phyloP scores from a whole-genome alignment of 23 tunicate species.

The Trididemnum nubilum region DNA sequence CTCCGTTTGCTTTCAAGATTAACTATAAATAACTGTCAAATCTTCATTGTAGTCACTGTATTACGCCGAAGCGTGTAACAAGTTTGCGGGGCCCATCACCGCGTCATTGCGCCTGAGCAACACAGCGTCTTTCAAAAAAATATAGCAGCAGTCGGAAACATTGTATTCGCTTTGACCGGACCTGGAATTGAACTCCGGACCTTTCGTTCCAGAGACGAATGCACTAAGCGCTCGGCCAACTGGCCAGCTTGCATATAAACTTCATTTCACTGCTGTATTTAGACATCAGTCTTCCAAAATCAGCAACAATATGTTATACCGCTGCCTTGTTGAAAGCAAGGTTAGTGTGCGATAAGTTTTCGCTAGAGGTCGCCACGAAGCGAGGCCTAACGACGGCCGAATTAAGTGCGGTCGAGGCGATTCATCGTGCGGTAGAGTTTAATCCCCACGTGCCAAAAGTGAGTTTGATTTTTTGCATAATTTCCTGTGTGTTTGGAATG shows the following conservation, averaged over 20 bases:
- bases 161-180: not conserved
- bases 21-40: no score
- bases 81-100: not conserved
- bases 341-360: constrained; percentile 75
- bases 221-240: not conserved
- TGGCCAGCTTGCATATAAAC: not conserved
- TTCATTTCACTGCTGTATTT: no score
- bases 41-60: not conserved
- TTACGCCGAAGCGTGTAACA: not conserved
- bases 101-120: not conserved
- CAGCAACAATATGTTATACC: constrained; percentile 96
- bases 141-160: not conserved
- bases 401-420: constrained; percentile 92
- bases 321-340: constrained; percentile 94
- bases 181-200: not conserved
- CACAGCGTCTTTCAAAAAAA: not conserved
- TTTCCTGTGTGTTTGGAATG: not conserved
- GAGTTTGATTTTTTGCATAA: no score
- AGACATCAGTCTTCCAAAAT: constrained; percentile 95
- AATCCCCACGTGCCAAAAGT: constrained; percentile 97
- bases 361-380: constrained; percentile 78
- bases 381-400: constrained; percentile 83
- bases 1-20: no score
- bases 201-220: not conserved
- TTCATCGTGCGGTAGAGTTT: constrained; percentile 96